Conservation (phyloP, 2,797 vertebrate species). For the Chiloscyllium punctatum region DNA sequence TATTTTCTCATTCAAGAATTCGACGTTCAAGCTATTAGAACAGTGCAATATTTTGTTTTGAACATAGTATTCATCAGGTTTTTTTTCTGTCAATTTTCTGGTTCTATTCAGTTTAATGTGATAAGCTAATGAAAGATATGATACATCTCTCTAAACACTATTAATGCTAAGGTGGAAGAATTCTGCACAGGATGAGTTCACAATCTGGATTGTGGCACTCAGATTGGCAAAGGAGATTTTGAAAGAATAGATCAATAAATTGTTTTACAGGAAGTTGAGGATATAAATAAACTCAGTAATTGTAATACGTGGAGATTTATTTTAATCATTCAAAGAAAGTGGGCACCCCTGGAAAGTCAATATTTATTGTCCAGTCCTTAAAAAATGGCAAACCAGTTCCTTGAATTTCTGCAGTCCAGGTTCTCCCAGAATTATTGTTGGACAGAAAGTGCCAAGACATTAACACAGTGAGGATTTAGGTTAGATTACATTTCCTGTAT, state of each 20-base stretch:
- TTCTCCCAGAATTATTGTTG: neutral
- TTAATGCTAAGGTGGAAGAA: neutral
- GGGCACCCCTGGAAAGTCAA: neutral
- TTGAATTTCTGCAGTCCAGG: neutral
- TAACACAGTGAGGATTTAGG: neutral
- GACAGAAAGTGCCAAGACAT: neutral
- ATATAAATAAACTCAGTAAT: neutral
- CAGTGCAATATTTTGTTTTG: neutral
- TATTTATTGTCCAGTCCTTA: neutral
- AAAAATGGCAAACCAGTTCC: neutral
- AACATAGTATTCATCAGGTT: neutral
- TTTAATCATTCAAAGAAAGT: neutral
- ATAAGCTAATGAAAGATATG: neutral
- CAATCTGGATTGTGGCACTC: neutral
- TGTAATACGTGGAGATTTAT: neutral
- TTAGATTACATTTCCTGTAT: neutral
- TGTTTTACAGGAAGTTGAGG: neutral
- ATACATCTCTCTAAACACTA: neutral
- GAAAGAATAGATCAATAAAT: neutral
- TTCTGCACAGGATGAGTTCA: neutral
- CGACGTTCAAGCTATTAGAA: neutral
- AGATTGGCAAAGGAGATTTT: neutral
- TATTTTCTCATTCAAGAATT: neutral
- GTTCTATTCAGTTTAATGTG: neutral
- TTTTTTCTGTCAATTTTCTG: neutral